Evolutionary conservation across 2,113 vertebrate species (phyloP).

Genomic region (Oenanthe oenanthe): DNA sequence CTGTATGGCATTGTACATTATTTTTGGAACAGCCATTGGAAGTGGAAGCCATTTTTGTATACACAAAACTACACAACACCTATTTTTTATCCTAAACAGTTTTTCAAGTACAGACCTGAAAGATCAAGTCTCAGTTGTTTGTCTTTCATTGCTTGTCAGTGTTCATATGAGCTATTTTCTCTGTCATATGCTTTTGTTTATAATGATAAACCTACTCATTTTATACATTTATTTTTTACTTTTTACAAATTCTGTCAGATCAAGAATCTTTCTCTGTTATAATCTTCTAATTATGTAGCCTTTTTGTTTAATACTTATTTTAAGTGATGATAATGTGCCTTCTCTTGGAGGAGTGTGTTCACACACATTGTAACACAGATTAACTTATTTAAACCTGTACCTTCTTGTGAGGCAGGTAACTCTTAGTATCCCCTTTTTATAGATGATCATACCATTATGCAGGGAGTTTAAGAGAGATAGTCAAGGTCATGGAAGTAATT

Average conservation of each 20-base stretch:
- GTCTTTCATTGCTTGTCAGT: neutral
- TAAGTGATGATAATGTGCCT: neutral
- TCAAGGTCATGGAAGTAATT: neutral
- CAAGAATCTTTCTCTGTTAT: neutral
- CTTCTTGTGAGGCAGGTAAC: neutral
- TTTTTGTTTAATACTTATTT: neutral
- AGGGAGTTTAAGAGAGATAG: conserved; percentile 5
- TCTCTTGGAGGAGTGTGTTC: neutral
- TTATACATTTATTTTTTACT: neutral
- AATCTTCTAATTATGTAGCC: neutral
- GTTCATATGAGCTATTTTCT: neutral
- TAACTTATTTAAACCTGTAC: neutral
- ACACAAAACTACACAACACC: neutral
- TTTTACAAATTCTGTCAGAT: neutral
- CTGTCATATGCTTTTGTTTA: neutral
- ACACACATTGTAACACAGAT: neutral
- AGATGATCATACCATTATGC: neutral
- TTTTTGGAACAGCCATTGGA: neutral
- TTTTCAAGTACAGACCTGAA: neutral
- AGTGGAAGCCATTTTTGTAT: neutral
- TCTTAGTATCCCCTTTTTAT: conserved; percentile 2
- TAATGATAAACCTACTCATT: neutral
- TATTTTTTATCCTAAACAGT: neutral
- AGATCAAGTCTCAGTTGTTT: neutral
- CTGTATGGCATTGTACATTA: neutral